phyloP scores from a whole-genome alignment of 2,113 vertebrate species.

The Hemibagrus wyckioides region DNA sequence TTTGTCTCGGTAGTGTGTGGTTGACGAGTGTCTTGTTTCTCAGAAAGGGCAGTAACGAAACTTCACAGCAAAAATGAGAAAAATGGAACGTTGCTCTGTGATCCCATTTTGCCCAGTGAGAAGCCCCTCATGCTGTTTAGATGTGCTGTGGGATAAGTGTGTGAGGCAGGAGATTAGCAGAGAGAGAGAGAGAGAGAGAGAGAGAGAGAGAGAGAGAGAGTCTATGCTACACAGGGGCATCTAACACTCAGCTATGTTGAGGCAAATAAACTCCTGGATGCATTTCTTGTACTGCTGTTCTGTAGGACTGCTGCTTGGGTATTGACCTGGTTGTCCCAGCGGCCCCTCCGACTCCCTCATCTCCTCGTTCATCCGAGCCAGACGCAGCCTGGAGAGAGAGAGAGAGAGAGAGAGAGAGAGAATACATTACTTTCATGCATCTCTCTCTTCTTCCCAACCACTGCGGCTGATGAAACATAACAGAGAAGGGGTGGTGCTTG shows the following conservation, averaged over 20 bases:
- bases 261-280: constrained; percentile 97
- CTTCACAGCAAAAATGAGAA: neutral
- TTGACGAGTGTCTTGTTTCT: neutral
- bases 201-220: neutral
- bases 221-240: constrained; percentile 15
- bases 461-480: neutral
- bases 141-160: neutral
- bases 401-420: neutral
- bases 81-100: neutral
- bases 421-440: neutral
- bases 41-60: no score
- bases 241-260: constrained; percentile 91
- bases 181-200: neutral
- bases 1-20: neutral
- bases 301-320: constrained; percentile 89
- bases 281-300: constrained; percentile 96
- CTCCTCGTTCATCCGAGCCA: constrained; percentile 96
- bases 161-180: neutral
- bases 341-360: constrained; percentile 94
- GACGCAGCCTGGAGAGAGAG: constrained; percentile 79
- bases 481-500: neutral
- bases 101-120: no score
- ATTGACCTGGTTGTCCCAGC: constrained; percentile 87
- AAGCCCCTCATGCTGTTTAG: neutral
- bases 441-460: neutral